Percentiles rank a stretch among this genome's conserved stretches.
Conservation (phyloP, 2,113 vertebrate species). For the Onychostoma macrolepis region DNA sequence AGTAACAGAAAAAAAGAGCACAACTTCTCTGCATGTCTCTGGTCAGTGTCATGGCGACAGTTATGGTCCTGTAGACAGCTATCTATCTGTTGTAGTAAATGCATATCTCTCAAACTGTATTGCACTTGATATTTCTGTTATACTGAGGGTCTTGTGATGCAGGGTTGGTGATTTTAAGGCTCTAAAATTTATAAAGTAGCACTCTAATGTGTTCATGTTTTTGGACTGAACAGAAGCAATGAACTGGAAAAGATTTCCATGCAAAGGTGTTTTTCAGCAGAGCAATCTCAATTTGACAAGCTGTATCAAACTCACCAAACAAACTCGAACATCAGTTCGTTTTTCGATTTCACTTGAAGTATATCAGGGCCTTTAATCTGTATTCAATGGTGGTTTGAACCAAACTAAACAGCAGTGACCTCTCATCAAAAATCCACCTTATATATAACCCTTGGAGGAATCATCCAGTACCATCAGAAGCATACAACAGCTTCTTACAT, state of each 20-base stretch:
- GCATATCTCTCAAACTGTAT: background rate
- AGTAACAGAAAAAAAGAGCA: constrained; percentile 30
- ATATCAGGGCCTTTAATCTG: background rate
- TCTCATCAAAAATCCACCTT: background rate
- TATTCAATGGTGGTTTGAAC: background rate
- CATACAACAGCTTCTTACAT: background rate
- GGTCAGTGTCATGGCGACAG: constrained; percentile 11
- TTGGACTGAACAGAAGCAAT: no score
- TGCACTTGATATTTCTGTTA: background rate
- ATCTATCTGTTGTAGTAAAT: background rate
- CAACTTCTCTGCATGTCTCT: constrained; percentile 24
- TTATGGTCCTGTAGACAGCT: background rate
- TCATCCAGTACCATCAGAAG: background rate
- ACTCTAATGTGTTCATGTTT: no score
- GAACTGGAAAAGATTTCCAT: no score
- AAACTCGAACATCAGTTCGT: no score
- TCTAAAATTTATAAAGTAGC: background rate
- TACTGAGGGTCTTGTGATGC: background rate
- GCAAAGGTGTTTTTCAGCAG: no score
- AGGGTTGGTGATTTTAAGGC: background rate
- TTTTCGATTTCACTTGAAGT: no score
- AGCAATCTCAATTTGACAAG: no score
- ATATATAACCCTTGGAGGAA: background rate
- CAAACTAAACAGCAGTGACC: background rate
- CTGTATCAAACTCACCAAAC: no score